Evolutionary conservation across 2,113 vertebrate genomes (phyloP), one percentile per base, ranked within the genome.

Genomic region (Xiphophorus hellerii): DNA sequence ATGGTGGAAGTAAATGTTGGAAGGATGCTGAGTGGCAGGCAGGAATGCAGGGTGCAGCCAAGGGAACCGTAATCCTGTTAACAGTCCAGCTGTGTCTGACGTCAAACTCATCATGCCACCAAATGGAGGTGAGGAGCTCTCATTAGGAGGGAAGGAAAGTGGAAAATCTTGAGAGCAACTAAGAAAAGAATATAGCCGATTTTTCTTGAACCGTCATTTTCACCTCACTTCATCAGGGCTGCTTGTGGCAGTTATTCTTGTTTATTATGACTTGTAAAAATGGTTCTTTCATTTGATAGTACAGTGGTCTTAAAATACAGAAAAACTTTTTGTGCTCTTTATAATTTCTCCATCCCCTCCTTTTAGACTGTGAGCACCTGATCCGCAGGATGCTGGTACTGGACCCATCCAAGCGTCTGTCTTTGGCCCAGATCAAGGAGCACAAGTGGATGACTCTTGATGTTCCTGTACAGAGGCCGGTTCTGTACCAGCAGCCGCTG

Each of bases 381-480:
- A 99, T 99, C 87, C 95, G 98, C 81, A 95, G 97, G 71, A 98
- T 99, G 98, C 73, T 99, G 94, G 98, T 99, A 5, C 92, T 99
- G 68, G 98, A 99, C 85, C 98, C 98, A 0, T 97, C 95, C 66
- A 99, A 98, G 88, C 95, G 98, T 14, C 92, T 99, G 68, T 96
- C 95, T 14, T 94, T 99, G 78, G 94, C 95, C 60, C 98, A 99
- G 89, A 99, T 99, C 82, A 99, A 97, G 91, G 97, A 99, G 85
- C 98, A 99, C 92, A 98, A 97, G 79, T 99, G 98, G 98, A 99
- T 99, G 98, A 91, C 95, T 5, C 76, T 96, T 58, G 97, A 98
- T 10, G 95, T 97, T 70, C 98, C 98, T 0, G 93, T 96, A 0
- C 97, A 97, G 90, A 95, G 97, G 73, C 94, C 96, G 5, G 22